Evolutionary conservation across 2,797 vertebrate species (phyloP).

Genomic region (Lophotriccus pileatus): DNA sequence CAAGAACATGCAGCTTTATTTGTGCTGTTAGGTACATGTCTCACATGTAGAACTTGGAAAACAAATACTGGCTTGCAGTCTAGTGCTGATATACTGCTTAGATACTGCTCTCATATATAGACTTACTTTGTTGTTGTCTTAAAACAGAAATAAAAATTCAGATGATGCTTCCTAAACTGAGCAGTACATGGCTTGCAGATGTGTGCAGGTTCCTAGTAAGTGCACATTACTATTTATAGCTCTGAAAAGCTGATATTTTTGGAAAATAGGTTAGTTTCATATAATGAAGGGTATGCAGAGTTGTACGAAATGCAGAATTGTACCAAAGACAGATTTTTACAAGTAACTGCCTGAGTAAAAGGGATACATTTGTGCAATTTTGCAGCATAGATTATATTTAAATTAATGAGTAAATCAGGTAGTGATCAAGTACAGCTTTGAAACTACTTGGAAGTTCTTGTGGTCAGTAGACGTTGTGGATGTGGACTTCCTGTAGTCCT

Average conservation of each 20-base stretch:
- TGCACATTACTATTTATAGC: background rate
- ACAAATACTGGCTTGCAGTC: background rate
- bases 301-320: background rate
- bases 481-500: background rate
- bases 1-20: background rate
- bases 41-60: background rate
- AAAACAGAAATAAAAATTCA: background rate
- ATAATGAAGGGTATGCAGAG: background rate
- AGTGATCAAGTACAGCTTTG: background rate
- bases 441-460: background rate
- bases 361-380: accelerated
- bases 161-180: background rate
- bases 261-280: background rate
- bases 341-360: background rate
- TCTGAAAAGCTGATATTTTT: background rate
- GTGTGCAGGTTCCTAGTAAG: background rate
- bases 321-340: background rate
- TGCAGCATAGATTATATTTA: background rate
- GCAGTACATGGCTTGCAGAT: background rate
- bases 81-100: accelerated
- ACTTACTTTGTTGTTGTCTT: background rate
- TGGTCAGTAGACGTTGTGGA: background rate
- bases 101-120: background rate
- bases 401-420: background rate
- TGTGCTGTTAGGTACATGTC: background rate